Evolutionary conservation across 2,888 invertebrate genomes (phyloP).

Genomic region (Artemia sinica): DNA sequence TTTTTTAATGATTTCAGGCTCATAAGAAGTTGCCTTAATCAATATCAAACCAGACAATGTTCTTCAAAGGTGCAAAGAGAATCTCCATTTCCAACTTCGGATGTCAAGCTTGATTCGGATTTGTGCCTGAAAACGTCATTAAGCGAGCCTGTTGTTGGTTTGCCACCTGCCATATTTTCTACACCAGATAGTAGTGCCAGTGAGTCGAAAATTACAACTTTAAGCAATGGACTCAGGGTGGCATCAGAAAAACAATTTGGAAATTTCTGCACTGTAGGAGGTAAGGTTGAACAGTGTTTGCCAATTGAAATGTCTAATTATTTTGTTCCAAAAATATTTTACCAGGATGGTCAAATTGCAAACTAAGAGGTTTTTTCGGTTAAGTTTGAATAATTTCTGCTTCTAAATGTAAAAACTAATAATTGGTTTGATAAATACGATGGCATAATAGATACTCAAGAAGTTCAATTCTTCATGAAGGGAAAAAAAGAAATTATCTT

Average conservation of each 20-base stretch:
- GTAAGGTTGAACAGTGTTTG: slow-evolving; percentile 34
- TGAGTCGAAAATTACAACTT: slow-evolving; percentile 65
- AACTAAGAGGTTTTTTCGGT: neutral
- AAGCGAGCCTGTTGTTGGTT: neutral
- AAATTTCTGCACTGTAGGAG: slow-evolving; percentile 92
- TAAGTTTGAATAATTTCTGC: slow-evolving; percentile 15
- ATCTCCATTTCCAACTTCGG: neutral
- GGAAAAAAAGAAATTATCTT: too few relatives aligned
- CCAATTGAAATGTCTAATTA: neutral
- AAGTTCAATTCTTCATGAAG: too few relatives aligned
- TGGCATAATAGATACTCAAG: too few relatives aligned
- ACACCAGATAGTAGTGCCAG: slow-evolving; percentile 49
- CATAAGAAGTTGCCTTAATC: neutral
- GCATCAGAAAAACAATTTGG: slow-evolving; percentile 93
- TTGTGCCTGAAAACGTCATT: neutral
- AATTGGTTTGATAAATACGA: too few relatives aligned
- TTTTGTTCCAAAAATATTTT: too few relatives aligned
- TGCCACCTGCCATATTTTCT: slow-evolving; percentile 53
- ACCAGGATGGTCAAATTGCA: too few relatives aligned
- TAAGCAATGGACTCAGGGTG: slow-evolving; percentile 77
- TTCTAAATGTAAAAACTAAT: too few relatives aligned
- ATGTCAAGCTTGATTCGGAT: neutral
- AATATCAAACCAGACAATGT: neutral
- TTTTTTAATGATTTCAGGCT: too few relatives aligned
- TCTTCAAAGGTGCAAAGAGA: neutral